Evolutionary conservation across 1,140 invertebrate species (phyloP).

Genomic region (Musca vetustissima): DNA sequence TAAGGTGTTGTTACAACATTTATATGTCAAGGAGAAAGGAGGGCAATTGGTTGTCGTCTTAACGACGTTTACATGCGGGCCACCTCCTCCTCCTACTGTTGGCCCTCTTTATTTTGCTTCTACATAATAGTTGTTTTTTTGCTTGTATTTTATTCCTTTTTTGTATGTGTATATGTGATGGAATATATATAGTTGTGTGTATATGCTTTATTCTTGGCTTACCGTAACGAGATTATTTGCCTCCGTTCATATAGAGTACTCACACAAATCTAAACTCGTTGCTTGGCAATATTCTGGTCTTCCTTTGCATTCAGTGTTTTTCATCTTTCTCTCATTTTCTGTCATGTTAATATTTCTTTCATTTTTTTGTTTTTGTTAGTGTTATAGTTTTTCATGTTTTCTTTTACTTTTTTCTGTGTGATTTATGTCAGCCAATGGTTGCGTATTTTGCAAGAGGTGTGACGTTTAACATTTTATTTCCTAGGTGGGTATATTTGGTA

Average conservation of each 20-base stretch:
- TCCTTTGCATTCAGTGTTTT: background rate
- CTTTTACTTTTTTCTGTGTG: slow-evolving; percentile 29
- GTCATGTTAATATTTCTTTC: slow-evolving; percentile 2
- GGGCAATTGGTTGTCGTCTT: background rate
- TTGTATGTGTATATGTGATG: background rate
- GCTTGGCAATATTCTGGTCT: background rate
- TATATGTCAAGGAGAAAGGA: background rate
- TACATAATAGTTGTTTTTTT: background rate
- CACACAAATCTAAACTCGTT: no score
- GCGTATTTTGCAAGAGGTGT: slow-evolving; percentile 52
- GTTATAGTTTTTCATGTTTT: background rate
- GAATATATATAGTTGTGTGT: background rate
- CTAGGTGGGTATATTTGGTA: no score
- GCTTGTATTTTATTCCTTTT: background rate
- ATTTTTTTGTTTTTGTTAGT: background rate
- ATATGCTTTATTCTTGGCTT: background rate
- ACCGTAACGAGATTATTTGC: slow-evolving; percentile 16
- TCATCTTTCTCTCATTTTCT: background rate
- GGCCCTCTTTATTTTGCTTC: background rate
- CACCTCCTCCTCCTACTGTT: background rate
- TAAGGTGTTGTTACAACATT: slow-evolving; percentile 27
- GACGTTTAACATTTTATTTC: slow-evolving; percentile 27
- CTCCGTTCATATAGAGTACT: background rate
- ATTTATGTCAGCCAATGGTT: slow-evolving; percentile 56
- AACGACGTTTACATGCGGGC: slow-evolving; percentile 2